Percentiles rank a stretch among this genome's conserved stretches.
Evolutionary conservation across 2,113 vertebrate species (phyloP).

Genomic region (Sander vitreus): DNA sequence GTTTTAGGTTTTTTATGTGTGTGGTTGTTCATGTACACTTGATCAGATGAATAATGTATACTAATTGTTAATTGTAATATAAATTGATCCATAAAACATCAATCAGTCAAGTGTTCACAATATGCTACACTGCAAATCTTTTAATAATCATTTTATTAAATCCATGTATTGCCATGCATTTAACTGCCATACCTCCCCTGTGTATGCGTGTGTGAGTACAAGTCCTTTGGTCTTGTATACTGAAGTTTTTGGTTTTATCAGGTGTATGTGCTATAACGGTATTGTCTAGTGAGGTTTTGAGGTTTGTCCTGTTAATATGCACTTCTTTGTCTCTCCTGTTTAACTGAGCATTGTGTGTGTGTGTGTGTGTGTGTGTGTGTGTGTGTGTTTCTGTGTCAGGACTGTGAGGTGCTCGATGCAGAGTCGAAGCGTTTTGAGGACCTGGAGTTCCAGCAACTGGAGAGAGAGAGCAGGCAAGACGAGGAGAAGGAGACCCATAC

Average conservation of each 20-base stretch:
- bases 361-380: slow-evolving; percentile 29
- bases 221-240: background rate
- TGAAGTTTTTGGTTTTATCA: background rate
- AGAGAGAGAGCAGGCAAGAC: slow-evolving; percentile 93
- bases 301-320: background rate
- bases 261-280: slow-evolving; percentile 2
- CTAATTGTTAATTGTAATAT: background rate
- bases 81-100: background rate
- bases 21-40: background rate
- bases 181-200: background rate
- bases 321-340: slow-evolving; percentile 3
- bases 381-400: slow-evolving; percentile 83
- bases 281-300: background rate
- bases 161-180: background rate
- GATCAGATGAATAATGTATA: background rate
- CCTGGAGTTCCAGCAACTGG: slow-evolving; percentile 96
- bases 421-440: slow-evolving; percentile 97
- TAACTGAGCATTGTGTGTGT: background rate
- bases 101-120: background rate
- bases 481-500: slow-evolving; percentile 93
- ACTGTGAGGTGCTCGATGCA: slow-evolving; percentile 91
- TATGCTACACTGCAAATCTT: background rate
- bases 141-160: too few species aligned
- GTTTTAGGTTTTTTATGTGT: background rate
- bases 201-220: background rate